Evolutionary conservation across 2,113 vertebrate genomes (phyloP).

Genomic region (Tupaia chinensis): DNA sequence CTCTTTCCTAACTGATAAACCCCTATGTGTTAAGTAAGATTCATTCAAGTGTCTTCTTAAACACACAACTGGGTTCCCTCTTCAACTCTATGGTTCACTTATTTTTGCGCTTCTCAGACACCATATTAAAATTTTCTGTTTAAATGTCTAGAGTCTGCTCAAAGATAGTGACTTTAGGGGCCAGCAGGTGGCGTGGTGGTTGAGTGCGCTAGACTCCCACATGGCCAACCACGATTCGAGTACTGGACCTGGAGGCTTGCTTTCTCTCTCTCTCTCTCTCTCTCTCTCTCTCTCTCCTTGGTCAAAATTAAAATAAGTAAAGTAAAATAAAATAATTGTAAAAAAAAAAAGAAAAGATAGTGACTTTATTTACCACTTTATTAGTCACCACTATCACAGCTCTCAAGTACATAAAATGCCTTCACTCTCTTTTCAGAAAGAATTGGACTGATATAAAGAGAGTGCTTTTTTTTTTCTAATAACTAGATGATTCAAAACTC

Average conservation of each 20-base stretch:
- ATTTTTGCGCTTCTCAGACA: background rate
- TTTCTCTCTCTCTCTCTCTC: no score
- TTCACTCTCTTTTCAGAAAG: background rate
- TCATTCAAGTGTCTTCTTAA: background rate
- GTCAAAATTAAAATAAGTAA: no score
- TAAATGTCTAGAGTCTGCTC: background rate
- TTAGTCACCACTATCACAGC: background rate
- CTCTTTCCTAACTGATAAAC: background rate
- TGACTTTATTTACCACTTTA: background rate
- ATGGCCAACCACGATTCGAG: no score
- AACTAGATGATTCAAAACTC: background rate
- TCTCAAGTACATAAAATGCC: background rate
- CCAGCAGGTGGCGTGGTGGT: no score
- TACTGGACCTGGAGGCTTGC: no score
- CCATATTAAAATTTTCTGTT: background rate
- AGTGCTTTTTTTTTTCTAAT: background rate
- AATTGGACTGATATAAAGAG: background rate
- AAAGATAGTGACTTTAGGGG: background rate
- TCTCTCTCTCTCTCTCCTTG: no score
- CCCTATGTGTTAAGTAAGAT: background rate
- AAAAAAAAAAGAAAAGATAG: no score
- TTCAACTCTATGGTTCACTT: background rate
- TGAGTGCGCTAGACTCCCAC: no score
- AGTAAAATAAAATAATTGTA: no score
- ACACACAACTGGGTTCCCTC: background rate